phyloP scores from a whole-genome alignment of 2,113 vertebrate species.

The Pampusana beccarii region DNA sequence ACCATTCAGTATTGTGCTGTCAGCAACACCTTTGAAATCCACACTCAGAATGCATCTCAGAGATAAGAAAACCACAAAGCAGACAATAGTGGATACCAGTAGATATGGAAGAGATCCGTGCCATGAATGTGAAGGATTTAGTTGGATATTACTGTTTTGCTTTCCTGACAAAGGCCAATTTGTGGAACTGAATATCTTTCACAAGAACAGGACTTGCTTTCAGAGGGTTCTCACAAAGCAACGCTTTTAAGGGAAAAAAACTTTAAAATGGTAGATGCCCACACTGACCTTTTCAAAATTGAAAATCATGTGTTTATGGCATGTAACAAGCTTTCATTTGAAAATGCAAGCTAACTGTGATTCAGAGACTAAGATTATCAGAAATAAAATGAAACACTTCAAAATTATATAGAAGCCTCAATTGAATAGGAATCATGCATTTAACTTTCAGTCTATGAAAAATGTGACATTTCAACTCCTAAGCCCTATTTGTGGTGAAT shows the following conservation, averaged over 20 bases:
- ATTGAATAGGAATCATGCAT: slow-evolving; percentile 14
- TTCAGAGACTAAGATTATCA: slow-evolving; percentile 14
- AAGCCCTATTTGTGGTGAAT: slow-evolving; percentile 32
- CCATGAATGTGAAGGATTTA: not conserved
- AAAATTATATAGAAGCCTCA: slow-evolving; percentile 46
- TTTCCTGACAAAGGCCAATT: not conserved
- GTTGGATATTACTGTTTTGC: not conserved
- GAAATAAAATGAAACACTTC: slow-evolving; percentile 22
- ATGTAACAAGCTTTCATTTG: not conserved
- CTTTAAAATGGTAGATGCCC: not conserved
- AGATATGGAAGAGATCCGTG: not conserved
- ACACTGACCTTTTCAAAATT: slow-evolving; percentile 22
- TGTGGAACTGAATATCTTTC: not conserved
- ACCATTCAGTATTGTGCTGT: not conserved
- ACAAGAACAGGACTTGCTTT: not conserved
- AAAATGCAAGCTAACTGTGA: slow-evolving; percentile 11
- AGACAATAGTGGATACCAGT: not conserved
- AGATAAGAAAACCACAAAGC: not conserved
- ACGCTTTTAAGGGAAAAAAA: not conserved
- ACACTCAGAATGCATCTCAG: not conserved
- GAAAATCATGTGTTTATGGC: slow-evolving; percentile 22
- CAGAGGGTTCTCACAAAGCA: not conserved
- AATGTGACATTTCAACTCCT: slow-evolving; percentile 51
- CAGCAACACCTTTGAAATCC: not conserved
- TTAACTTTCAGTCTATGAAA: slow-evolving; percentile 19